These are phyloP conservation scores for Kryptolebias ocellatus DNA, from an alignment of 2,797 vertebrate species.

Conservation along the genomic window DNA sequence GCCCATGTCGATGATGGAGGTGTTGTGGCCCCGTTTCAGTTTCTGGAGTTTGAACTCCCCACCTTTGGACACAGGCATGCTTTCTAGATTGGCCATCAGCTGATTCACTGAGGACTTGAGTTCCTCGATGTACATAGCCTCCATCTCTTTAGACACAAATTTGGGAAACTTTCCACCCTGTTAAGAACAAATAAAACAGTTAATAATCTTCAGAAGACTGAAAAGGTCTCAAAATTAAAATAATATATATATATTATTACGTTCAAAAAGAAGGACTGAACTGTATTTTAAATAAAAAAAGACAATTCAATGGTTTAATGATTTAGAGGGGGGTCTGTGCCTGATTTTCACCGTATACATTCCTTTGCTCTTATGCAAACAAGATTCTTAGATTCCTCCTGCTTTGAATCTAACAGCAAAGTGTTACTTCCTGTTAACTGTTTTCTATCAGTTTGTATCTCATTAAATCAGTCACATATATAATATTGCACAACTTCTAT, in stretches of 20 bases:
- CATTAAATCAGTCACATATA: too few species aligned
- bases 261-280: too few species aligned
- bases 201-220: background rate
- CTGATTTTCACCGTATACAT: too few species aligned
- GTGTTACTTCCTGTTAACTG: background rate
- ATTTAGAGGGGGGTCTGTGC: too few species aligned
- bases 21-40: constrained; percentile 95
- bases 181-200: constrained; percentile 32
- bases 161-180: constrained; percentile 97
- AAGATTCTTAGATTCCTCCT: too few species aligned
- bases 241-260: too few species aligned
- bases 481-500: too few species aligned
- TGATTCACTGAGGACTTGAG: constrained; percentile 97
- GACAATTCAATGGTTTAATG: too few species aligned
- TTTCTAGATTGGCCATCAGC: constrained; percentile 98
- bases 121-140: constrained; percentile 98
- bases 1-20: constrained; percentile 99
- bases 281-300: too few species aligned
- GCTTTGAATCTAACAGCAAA: too few species aligned
- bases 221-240: background rate
- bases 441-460: too few species aligned
- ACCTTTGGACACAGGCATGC: constrained; percentile 98
- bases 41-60: constrained; percentile 99
- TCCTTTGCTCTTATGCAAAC: too few species aligned
- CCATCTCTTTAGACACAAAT: constrained; percentile 99